Evolutionary conservation across 2,113 vertebrate species (phyloP), one percentile per base, ranked within the genome.

Genomic region (Theristicus caerulescens): DNA sequence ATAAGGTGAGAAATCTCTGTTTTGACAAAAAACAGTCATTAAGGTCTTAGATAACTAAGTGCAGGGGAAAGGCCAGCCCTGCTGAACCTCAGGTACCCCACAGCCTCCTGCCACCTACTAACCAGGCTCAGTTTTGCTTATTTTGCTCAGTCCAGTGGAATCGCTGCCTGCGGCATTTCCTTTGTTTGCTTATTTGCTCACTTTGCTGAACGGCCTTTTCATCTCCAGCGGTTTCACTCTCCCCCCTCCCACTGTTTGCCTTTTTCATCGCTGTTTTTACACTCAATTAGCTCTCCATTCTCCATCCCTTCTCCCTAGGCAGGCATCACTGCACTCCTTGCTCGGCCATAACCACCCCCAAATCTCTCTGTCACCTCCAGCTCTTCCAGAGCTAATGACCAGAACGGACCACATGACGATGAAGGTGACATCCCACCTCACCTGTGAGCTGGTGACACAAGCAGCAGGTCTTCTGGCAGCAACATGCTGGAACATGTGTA

Each of bases 321-420:
- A 74, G 55, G 59, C 73, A 65, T 49, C 67, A 31, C 18, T 51
- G 64, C 76, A 19, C 32, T 78, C 38, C 34, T 82, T 74, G 8
- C 44, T 78, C 3, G 2, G 49, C 61, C 66, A 59, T 40, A 71
- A 72, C n/a, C 8, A 5, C n/a, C 67, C 34, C n/a, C 65, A 67
- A 40, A 67, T 38, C 25, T 36, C 61, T 57, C 34, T 44, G 51
- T 34, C 62, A 38, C 34, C 54, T 44, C 14, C 70, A 82, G 52
- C n/a, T 79, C 52, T 64, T 79, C 17, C 47, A 67, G 51, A 91
- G 55, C 46, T 86, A 67, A 40, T 26, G 57, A 58, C 15, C 22
- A 11, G 82, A 80, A 67, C 2, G 0, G 52, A 42, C 13, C 49
- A 24, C 1, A 0, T 20, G 58, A 25, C 2, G 6, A 59, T 26